Base-by-base conservation (phyloP, 2,113 vertebrate genomes). In the Otus sunia region DNA sequence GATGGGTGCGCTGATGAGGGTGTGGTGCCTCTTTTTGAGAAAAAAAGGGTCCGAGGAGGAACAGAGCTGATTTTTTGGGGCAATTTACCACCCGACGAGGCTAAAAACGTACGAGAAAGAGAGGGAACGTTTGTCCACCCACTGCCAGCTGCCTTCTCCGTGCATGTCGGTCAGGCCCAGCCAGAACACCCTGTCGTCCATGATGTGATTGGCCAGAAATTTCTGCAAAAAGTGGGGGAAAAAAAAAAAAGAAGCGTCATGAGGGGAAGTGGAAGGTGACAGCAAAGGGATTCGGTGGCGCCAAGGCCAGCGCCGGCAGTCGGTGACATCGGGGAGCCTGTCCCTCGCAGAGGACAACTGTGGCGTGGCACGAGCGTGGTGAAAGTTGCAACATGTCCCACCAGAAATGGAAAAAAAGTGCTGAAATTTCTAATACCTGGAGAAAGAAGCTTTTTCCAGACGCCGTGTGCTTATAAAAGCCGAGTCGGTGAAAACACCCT, bases 111-210 rank as follows among this genome's bases (percentile, higher is more conserved):
- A 97, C 97, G 71, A 55, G n/a, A 94, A 32, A 13, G 52, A 27
- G 25, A 88, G 15, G 1, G 62, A 10, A 5, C 13, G 43, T 17
- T 71, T 13, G 4, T 97, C 83, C 49, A 80, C 67, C 97, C 96
- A 97, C 6, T 49, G 34, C 96, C 96, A 97, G 11, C 72, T 11
- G 1, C 64, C 79, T 50, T 97, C 96, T 1, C 3, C 15, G 37
- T 64, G 17, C 26, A 5, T 20, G 50, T 97, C 96, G 0, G 36
- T 95, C 81, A 97, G 88, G 39, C 97, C 96, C 95, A 97, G 52
- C 90, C 90, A 86, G 37, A 60, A 86, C 2, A 34, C 34, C 17
- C 12, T 41, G 2, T 27, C 16, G 4, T 72, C 36, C 43, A 64
- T 53, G 64, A 79, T 58, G 15, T 12, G 23, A 25, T 78, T 49